Evolutionary conservation across 2,113 vertebrate genomes (phyloP).

Genomic region (Tetraodon nigroviridis): DNA sequence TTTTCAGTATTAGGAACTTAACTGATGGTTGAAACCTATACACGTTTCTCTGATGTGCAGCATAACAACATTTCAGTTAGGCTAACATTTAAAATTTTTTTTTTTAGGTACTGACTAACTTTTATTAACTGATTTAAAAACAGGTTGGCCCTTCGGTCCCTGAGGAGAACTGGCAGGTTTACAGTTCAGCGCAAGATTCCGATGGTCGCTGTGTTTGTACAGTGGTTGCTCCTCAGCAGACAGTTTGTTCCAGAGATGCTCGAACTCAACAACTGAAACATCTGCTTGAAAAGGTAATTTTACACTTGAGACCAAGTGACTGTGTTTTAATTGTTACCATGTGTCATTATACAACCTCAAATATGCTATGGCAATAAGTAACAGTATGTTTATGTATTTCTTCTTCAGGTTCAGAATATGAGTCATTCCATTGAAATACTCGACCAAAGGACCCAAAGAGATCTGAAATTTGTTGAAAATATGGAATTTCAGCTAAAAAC

Average conservation of each 20-base stretch:
- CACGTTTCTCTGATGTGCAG: no score
- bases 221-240: conserved; percentile 94
- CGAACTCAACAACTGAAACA: conserved; percentile 91
- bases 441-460: conserved; percentile 90
- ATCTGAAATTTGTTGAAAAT: conserved; percentile 92
- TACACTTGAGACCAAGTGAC: not conserved
- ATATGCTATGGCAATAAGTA: not conserved
- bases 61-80: no score
- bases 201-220: conserved; percentile 97
- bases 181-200: conserved; percentile 94
- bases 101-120: not conserved
- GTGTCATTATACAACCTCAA: not conserved
- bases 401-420: conserved; percentile 92
- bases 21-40: no score
- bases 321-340: not conserved
- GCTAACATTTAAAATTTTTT: no score
- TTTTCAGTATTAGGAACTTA: no score
- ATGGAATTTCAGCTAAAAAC: conserved; percentile 93
- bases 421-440: conserved; percentile 93
- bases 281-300: conserved; percentile 90
- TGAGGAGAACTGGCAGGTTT: conserved; percentile 95
- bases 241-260: conserved; percentile 91
- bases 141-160: conserved; percentile 90
- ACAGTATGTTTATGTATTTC: not conserved
- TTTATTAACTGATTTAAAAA: not conserved